phyloP scores from a whole-genome alignment of 2,797 vertebrate species.

The Scolopax bukidnonensis region DNA sequence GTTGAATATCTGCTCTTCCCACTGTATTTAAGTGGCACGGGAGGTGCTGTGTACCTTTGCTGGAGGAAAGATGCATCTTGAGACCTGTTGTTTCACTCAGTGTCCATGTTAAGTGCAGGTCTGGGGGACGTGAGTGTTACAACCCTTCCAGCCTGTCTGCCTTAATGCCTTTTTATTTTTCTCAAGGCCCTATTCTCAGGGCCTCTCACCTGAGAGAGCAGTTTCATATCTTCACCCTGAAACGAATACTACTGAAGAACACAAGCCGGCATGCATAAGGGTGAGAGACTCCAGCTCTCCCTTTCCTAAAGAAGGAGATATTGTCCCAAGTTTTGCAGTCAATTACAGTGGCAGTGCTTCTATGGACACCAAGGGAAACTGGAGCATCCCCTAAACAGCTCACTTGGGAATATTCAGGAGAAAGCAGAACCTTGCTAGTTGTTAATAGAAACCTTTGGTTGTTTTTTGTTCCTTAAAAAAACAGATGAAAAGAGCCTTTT shows the following conservation, averaged over 20 bases:
- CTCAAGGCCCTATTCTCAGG: background rate
- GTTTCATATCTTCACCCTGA: background rate
- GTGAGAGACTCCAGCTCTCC: background rate
- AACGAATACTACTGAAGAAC: background rate
- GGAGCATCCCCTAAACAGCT: background rate
- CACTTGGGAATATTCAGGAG: background rate
- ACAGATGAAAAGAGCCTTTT: background rate
- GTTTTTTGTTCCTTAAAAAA: constrained; percentile 37
- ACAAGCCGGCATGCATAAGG: background rate
- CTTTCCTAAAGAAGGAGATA: background rate
- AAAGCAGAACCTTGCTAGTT: background rate
- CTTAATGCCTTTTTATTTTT: background rate
- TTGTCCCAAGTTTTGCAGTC: background rate
- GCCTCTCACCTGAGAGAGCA: background rate
- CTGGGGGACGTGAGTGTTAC: background rate
- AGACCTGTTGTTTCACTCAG: background rate
- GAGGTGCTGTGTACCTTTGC: background rate
- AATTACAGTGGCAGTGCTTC: background rate
- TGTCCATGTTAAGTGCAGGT: background rate
- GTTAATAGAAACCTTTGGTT: background rate
- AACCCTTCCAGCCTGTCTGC: background rate
- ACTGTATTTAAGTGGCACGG: background rate
- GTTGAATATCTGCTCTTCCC: background rate
- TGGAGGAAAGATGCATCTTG: background rate
- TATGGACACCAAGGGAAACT: background rate